Conservation (phyloP, 1,140 invertebrate species). For the Akabosia matsudoensis region DNA sequence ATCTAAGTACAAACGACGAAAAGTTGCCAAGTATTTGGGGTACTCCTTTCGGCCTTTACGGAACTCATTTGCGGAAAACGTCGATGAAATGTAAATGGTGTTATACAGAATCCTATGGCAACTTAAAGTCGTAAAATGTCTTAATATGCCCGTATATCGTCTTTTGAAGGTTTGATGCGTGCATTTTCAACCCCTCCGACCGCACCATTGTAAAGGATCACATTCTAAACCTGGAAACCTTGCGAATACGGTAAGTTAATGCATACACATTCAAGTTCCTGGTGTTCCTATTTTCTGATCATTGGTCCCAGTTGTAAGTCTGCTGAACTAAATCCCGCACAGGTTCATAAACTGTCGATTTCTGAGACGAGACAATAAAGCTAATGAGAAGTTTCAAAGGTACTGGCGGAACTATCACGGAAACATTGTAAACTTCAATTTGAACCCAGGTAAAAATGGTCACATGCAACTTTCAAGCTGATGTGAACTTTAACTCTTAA, state of each 20-base stretch:
- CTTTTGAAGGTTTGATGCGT: conserved; percentile 8
- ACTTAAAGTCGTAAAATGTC: background rate
- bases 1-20: background rate
- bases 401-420: conserved; percentile 10
- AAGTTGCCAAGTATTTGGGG: conserved; percentile 15
- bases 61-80: background rate
- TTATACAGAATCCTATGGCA: background rate
- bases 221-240: conserved; percentile 2
- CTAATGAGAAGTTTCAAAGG: background rate
- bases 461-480: no score
- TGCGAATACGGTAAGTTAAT: conserved; percentile 12
- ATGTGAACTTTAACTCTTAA: background rate
- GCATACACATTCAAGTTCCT: background rate
- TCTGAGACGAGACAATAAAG: background rate
- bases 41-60: conserved; percentile 17
- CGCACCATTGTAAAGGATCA: conserved; percentile 11
- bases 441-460: conserved; percentile 1
- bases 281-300: background rate
- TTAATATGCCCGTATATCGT: background rate
- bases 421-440: background rate
- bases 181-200: conserved; percentile 20
- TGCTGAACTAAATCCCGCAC: background rate
- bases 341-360: conserved; percentile 18
- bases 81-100: background rate
- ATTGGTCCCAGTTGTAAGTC: background rate